phyloP scores from a whole-genome alignment of 2,888 invertebrate species.

The Danaus chrysippus region DNA sequence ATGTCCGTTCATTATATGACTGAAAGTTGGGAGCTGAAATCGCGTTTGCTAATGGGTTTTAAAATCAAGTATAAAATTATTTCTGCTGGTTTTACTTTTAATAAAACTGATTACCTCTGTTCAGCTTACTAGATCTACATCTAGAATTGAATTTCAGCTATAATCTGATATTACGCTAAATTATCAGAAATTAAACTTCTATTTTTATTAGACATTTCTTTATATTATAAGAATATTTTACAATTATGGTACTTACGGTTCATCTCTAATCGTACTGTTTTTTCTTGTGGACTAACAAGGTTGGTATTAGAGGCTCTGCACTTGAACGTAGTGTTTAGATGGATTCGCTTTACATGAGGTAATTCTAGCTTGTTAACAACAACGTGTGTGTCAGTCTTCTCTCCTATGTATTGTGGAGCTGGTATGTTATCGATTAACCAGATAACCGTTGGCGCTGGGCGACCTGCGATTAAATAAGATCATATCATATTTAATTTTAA shows the following conservation, averaged over 20 bases:
- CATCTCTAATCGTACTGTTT: conserved; percentile 90
- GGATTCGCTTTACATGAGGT: conserved; percentile 84
- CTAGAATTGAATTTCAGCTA: too few relatives aligned
- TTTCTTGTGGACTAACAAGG: conserved; percentile 89
- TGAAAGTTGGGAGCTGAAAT: conserved; percentile 4
- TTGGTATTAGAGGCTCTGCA: conserved; percentile 94
- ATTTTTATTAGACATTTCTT: too few relatives aligned
- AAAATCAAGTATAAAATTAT: conserved; percentile 1
- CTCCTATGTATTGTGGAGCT: conserved; percentile 84
- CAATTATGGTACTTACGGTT: conserved; percentile 84
- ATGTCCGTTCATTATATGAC: background rate
- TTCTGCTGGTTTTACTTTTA: conserved; percentile 1
- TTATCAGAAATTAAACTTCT: too few relatives aligned
- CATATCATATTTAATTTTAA: background rate
- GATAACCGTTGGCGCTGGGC: conserved; percentile 90
- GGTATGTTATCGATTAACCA: conserved; percentile 89
- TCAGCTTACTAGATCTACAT: background rate
- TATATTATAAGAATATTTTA: too few relatives aligned
- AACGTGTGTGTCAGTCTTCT: conserved; percentile 84
- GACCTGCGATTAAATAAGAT: conserved; percentile 74
- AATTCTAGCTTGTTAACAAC: conserved; percentile 89
- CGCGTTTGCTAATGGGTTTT: background rate
- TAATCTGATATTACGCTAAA: too few relatives aligned
- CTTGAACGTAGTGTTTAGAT: conserved; percentile 91
- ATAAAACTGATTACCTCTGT: background rate